Conservation (phyloP, 2,888 invertebrate genomes). For the Sceliomorpha sp. region DNA sequence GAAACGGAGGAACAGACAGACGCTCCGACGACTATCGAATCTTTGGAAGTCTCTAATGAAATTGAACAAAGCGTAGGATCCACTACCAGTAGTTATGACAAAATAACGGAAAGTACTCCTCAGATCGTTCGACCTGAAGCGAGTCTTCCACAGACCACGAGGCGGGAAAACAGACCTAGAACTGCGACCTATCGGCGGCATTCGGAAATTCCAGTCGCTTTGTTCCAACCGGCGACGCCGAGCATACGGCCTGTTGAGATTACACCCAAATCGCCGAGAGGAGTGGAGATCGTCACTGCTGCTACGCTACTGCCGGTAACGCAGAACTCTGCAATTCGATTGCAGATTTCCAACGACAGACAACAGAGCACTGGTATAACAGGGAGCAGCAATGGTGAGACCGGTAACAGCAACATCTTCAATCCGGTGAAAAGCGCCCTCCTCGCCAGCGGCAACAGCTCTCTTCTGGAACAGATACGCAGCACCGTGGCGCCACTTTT, state of each 20-base stretch:
- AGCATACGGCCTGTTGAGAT: constrained; percentile 63
- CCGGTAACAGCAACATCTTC: constrained; percentile 70
- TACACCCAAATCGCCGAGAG: constrained; percentile 73
- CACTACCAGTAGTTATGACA: constrained; percentile 58
- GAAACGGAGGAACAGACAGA: no score
- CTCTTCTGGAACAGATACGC: constrained; percentile 72
- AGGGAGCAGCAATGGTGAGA: constrained; percentile 65
- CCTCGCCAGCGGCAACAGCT: constrained; percentile 64
- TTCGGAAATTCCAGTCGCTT: constrained; percentile 63
- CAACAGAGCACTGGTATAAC: constrained; percentile 53
- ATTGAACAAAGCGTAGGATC: constrained; percentile 18
- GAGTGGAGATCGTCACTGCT: constrained; percentile 56
- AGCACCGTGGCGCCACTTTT: constrained; percentile 77
- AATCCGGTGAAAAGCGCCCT: constrained; percentile 71
- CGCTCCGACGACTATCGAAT: background rate
- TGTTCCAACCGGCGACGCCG: constrained; percentile 47
- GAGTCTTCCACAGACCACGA: constrained; percentile 15
- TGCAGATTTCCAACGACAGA: constrained; percentile 49
- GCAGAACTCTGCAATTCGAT: constrained; percentile 65
- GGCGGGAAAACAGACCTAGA: constrained; percentile 69
- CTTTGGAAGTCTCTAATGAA: constrained; percentile 37
- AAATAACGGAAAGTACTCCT: constrained; percentile 55
- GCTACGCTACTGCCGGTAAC: constrained; percentile 63
- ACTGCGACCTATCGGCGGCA: constrained; percentile 75
- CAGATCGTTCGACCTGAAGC: constrained; percentile 23